Percentiles rank a stretch among this genome's conserved stretches.
Evolutionary conservation across 2,888 invertebrate species (phyloP).

Genomic region (Tachina lurida): DNA sequence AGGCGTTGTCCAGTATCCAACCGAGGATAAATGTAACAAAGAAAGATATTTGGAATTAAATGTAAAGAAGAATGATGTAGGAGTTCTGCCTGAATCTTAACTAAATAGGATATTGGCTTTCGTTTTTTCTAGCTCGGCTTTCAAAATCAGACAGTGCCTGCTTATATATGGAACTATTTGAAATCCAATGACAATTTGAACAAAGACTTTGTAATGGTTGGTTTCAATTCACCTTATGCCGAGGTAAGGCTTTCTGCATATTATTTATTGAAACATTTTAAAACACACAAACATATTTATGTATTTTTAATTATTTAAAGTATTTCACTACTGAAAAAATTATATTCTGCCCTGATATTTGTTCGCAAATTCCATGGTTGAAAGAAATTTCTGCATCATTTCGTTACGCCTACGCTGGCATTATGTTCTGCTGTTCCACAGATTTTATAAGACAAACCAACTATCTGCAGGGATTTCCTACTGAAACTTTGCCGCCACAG

Average conservation of each 20-base stretch:
- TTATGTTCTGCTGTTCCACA: constrained; percentile 65
- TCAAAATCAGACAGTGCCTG: constrained; percentile 54
- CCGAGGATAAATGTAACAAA: neutral
- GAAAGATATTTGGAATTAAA: constrained; percentile 31
- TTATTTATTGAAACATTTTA: neutral
- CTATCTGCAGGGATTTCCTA: constrained; percentile 52
- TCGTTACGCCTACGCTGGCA: constrained; percentile 46
- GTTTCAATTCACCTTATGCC: constrained; percentile 66
- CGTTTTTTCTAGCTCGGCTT: constrained; percentile 14
- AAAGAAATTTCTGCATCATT: constrained; percentile 30
- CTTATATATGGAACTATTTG: constrained; percentile 65
- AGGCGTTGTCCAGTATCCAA: constrained; percentile 28
- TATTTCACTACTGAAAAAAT: constrained; percentile 26
- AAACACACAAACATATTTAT: neutral
- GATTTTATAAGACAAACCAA: constrained; percentile 55
- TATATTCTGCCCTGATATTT: constrained; percentile 66
- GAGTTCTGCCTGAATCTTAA: neutral
- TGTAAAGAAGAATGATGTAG: neutral
- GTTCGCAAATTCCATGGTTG: constrained; percentile 62
- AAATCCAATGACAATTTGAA: constrained; percentile 48
- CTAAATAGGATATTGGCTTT: neutral
- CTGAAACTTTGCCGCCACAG: constrained; percentile 10
- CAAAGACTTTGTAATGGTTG: constrained; percentile 64
- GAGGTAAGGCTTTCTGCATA: constrained; percentile 33
- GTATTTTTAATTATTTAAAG: constrained; percentile 23